These are phyloP conservation scores for Calliscelio sp. DNA, from an alignment of 2,888 invertebrate genomes.

Conservation along the genomic window DNA sequence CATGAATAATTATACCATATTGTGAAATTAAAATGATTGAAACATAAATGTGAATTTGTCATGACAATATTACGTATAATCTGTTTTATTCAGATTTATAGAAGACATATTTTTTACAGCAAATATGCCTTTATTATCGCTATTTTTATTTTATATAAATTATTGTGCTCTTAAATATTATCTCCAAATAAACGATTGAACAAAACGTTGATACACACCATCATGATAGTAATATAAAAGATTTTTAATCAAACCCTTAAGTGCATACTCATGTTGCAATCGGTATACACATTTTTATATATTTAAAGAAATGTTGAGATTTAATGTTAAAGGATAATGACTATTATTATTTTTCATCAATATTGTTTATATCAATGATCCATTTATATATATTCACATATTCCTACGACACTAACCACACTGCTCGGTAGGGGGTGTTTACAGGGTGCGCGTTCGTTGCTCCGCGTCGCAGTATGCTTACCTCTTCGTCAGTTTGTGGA, in stretches of 20 bases:
- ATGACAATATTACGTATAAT: too few species aligned
- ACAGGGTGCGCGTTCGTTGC: conserved; percentile 74
- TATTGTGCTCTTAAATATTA: not conserved
- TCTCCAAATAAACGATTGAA: not conserved
- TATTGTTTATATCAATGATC: conserved; percentile 55
- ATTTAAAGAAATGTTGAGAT: not conserved
- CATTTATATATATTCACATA: conserved; percentile 62
- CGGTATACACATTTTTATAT: not conserved
- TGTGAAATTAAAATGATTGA: too few species aligned
- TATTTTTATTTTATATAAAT: too few species aligned
- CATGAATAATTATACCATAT: too few species aligned
- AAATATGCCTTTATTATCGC: too few species aligned
- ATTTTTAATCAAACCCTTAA: conserved; percentile 6
- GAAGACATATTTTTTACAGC: too few species aligned
- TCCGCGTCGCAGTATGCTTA: conserved; percentile 70
- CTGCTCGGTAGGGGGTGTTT: conserved; percentile 69
- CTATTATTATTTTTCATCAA: conserved; percentile 30
- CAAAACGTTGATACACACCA: conserved; percentile 5
- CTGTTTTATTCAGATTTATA: too few species aligned
- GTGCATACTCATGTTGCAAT: not conserved
- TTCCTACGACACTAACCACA: conserved; percentile 70
- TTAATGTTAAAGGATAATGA: not conserved
- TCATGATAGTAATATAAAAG: conserved; percentile 8
- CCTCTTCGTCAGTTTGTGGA: conserved; percentile 73
- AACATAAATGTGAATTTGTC: too few species aligned